A percentile compares a stretch with the other conserved stretches of the same genome.
phyloP scores from a whole-genome alignment of 1,140 invertebrate species.

The Musca domestica region DNA sequence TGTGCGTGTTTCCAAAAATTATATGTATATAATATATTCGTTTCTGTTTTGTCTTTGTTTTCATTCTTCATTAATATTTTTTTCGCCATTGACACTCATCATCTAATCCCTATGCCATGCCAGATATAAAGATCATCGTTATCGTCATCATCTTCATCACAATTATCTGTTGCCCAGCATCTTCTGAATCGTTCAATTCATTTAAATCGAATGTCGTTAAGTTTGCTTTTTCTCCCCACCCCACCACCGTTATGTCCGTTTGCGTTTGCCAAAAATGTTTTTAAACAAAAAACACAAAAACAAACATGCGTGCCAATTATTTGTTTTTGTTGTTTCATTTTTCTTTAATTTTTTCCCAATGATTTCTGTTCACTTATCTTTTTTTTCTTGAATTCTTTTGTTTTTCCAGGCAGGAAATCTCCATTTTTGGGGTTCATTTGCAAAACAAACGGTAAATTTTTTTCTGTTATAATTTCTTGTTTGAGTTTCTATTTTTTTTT shows the following conservation, averaged over 20 bases:
- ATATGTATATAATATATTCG: too few species aligned
- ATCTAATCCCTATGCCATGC: too few species aligned
- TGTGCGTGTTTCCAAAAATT: too few species aligned
- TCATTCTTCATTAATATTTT: too few species aligned
- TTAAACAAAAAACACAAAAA: too few species aligned
- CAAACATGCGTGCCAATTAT: not conserved
- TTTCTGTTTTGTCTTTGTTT: too few species aligned
- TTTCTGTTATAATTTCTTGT: conserved; percentile 6
- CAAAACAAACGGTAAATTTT: conserved; percentile 53
- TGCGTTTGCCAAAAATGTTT: not conserved
- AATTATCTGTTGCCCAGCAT: too few species aligned
- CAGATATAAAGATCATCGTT: too few species aligned
- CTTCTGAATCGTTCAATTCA: too few species aligned
- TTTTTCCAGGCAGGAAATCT: conserved; percentile 52
- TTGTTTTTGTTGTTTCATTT: conserved; percentile 1
- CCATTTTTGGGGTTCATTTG: conserved; percentile 54
- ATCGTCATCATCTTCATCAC: too few species aligned
- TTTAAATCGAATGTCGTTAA: not conserved
- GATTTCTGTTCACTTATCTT: conserved; percentile 18
- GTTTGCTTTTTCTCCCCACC: not conserved
- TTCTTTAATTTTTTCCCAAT: not conserved
- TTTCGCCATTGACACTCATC: too few species aligned
- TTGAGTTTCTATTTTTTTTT: conserved; percentile 20
- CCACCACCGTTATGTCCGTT: not conserved
- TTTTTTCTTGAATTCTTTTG: conserved; percentile 31